phyloP scores from a whole-genome alignment of 2,113 vertebrate genomes.

The Cranoglanis bouderius region DNA sequence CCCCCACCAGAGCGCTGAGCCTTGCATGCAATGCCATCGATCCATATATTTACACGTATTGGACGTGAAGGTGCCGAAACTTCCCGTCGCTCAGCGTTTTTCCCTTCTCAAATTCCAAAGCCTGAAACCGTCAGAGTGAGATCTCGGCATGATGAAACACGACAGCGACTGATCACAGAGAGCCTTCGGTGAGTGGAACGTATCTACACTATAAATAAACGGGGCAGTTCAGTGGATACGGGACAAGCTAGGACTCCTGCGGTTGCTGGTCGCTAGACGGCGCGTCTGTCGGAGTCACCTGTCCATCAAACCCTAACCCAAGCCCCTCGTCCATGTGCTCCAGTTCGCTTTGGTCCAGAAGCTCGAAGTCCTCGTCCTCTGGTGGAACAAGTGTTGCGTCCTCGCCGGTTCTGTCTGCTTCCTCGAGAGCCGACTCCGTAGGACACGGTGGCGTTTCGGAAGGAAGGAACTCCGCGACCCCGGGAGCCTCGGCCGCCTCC shows the following conservation, averaged over 20 bases:
- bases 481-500: constrained; percentile 71
- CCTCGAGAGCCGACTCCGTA: constrained; percentile 65
- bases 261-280: constrained; percentile 56
- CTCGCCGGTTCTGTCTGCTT: constrained; percentile 38
- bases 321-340: constrained; percentile 86
- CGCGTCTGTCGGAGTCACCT: constrained; percentile 57
- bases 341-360: constrained; percentile 98
- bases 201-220: constrained; percentile 58
- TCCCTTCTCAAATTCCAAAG: background rate
- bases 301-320: constrained; percentile 71
- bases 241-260: constrained; percentile 69
- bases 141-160: constrained; percentile 31
- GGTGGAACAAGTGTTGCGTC: constrained; percentile 68
- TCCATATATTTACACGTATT: background rate
- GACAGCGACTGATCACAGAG: constrained; percentile 13
- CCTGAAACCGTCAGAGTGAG: constrained; percentile 41
- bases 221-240: constrained; percentile 38
- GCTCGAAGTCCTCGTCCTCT: constrained; percentile 93
- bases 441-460: constrained; percentile 67
- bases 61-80: background rate
- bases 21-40: background rate
- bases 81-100: background rate
- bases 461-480: constrained; percentile 70
- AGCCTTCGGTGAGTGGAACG: constrained; percentile 39
- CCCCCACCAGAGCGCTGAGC: background rate